Base-by-base conservation (phyloP, 2,888 invertebrate genomes). In the Mimas tiliae region DNA sequence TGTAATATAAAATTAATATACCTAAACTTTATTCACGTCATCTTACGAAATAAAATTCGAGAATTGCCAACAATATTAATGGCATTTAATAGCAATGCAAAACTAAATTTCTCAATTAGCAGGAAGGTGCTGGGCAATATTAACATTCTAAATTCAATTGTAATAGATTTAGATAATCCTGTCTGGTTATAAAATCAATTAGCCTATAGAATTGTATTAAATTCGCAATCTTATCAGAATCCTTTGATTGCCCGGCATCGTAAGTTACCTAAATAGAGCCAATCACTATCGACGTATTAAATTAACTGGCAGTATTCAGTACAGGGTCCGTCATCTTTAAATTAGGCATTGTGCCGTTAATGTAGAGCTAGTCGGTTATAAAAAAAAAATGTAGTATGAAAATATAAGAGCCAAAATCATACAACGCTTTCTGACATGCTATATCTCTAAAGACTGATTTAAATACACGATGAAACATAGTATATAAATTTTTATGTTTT, bases 221-320 rank as follows among this genome's bases (percentile, higher is more conserved):
- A 69, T 72, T 65, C 67, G 63, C 65, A 75, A 77, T 76, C 73
- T 76, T 78, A 79, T 79, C 73, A 66, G 6, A 19, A 8, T 65
- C 68, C 77, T 79, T 78, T 77, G 79, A 79, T 79, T 74, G 63
- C 68, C 69, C 82, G 78, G 82, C 76, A 62, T 79, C 79, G 78
- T 84, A 83, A 85, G 65, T 65, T 55, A 65, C 55, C 47, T 53
- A 81, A 77, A 79, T 79, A 67, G 64, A 65, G 72, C 68, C 67
- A 68, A 71, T 67, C 68, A 65, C 55, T 62, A 66, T 68, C 73
- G 68, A 27, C 64, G 53, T 53, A 67, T 62, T 70, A 70, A 70
- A 75, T 69, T 71, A 69, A 69, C 71, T 63, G 65, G 67, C 55
- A 67, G 65, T 52, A 69, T 66, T 66, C 63, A 66, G 58, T 71